Evolutionary conservation across 2,888 invertebrate genomes (phyloP), one percentile per base, ranked within the genome.

Genomic region (Silvanus unidentatus): DNA sequence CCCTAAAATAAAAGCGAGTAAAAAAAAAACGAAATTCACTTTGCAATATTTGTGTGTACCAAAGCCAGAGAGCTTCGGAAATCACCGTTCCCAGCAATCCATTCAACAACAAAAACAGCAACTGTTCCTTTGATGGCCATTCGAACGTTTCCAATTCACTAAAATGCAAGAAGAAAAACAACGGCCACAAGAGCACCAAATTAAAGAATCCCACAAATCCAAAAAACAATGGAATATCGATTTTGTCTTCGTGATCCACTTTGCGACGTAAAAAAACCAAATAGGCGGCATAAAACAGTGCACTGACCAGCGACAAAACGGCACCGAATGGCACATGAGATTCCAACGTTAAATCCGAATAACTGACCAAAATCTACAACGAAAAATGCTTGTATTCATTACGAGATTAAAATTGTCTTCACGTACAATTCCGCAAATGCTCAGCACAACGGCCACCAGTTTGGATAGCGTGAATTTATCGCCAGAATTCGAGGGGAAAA

Each of bases 181-280:
- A 74, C 43, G 91, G 91, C 93, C 96, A 97, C 59, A 93, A 74
- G 11, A 92, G 72, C 44, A 91, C 72, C n/a, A 90, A 75, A 71
- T 89, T 92, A 67, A 93, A 90, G 36, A 97, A 77, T 2, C 98
- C 97, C 53, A 98, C 92, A 68, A 97, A 89, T 49, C 97, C 97
- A 72, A 97, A 95, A 73, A 98, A 92, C 75, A 97, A 80, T 43
- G 94, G 90, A 61, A 95, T 88, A 73, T 96, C 94, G 70, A 98
- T 84, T 68, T 89, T 89, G 62, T 95, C 94, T 67, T 95, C 94
- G 64, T 88, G 87, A 66, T 93, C 88, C 50, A 93, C 86, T 73
- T 89, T 88, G 60, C 86, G 78, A 58, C 88, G 80, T 42, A 95
- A 80, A 65, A 94, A 81, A 47, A 96, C 88, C 58, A 97, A 79